Evolutionary conservation across 1,140 invertebrate species (phyloP).

Genomic region (Drosophila sp.): DNA sequence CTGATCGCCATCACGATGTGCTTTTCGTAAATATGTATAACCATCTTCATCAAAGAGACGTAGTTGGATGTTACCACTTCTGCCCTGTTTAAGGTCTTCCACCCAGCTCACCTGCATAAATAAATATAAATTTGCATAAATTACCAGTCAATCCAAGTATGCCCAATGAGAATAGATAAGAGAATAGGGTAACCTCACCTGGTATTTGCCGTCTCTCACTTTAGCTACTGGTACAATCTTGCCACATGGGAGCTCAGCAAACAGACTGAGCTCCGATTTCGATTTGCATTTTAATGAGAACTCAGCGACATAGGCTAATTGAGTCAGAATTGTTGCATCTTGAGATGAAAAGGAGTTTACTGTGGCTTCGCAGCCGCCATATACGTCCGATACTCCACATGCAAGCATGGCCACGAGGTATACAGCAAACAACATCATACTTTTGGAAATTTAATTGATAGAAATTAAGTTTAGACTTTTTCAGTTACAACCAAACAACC

Average conservation of each 20-base stretch:
- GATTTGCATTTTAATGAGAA: conserved; percentile 89
- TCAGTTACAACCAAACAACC: too few relatives aligned
- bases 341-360: conserved; percentile 92
- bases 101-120: conserved; percentile 93
- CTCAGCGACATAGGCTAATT: conserved; percentile 91
- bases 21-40: conserved; percentile 91
- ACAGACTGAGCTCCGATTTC: conserved; percentile 87
- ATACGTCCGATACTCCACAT: conserved; percentile 45
- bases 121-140: neutral
- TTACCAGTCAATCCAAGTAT: neutral
- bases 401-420: conserved; percentile 50
- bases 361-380: conserved; percentile 86
- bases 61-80: conserved; percentile 91
- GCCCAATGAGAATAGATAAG: too few relatives aligned
- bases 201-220: conserved; percentile 85
- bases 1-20: conserved; percentile 88
- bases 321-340: conserved; percentile 94
- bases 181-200: conserved; percentile 43
- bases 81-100: conserved; percentile 91
- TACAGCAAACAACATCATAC: conserved; percentile 58
- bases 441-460: conserved; percentile 43
- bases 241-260: conserved; percentile 92
- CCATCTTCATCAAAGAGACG: conserved; percentile 95
- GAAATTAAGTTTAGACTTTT: neutral
- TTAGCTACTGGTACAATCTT: conserved; percentile 91